Conservation (phyloP, 1,140 invertebrate genomes). For the Aphelenchoides fujianensis region DNA sequence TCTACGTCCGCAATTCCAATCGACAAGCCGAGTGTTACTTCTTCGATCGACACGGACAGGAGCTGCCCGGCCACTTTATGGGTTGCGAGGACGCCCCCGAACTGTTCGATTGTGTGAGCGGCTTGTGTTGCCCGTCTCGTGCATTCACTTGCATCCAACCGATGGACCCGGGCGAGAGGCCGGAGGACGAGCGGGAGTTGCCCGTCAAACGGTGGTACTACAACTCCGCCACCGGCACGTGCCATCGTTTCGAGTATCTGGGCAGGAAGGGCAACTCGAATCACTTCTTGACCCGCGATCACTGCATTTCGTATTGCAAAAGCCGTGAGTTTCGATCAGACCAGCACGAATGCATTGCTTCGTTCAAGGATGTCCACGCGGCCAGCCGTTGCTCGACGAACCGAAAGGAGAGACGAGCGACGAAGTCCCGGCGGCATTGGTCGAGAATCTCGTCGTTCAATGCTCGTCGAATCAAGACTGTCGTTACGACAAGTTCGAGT, state of each 20-base stretch:
- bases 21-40: slow-evolving; percentile 42
- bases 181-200: slow-evolving; percentile 12
- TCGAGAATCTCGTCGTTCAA: slow-evolving; percentile 18
- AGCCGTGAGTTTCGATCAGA: slow-evolving; percentile 37
- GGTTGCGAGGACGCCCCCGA: slow-evolving; percentile 52
- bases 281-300: slow-evolving; percentile 41
- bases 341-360: neutral
- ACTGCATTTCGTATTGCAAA: slow-evolving; percentile 44
- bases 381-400: slow-evolving; percentile 38
- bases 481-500: slow-evolving; percentile 34
- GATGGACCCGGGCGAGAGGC: slow-evolving; percentile 37
- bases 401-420: slow-evolving; percentile 8
- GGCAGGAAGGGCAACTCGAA: slow-evolving; percentile 46
- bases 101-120: slow-evolving; percentile 48
- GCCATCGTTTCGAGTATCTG: slow-evolving; percentile 39
- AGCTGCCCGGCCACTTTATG: slow-evolving; percentile 40
- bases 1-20: slow-evolving; percentile 45
- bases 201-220: slow-evolving; percentile 44
- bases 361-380: slow-evolving; percentile 45
- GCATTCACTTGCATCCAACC: slow-evolving; percentile 49
- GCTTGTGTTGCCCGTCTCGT: slow-evolving; percentile 49
- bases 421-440: neutral
- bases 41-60: slow-evolving; percentile 40
- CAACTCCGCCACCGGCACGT: slow-evolving; percentile 33
- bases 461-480: slow-evolving; percentile 31